Evolutionary conservation across 2,113 vertebrate species (phyloP).

Genomic region (Sminthopsis crassicaudata): DNA sequence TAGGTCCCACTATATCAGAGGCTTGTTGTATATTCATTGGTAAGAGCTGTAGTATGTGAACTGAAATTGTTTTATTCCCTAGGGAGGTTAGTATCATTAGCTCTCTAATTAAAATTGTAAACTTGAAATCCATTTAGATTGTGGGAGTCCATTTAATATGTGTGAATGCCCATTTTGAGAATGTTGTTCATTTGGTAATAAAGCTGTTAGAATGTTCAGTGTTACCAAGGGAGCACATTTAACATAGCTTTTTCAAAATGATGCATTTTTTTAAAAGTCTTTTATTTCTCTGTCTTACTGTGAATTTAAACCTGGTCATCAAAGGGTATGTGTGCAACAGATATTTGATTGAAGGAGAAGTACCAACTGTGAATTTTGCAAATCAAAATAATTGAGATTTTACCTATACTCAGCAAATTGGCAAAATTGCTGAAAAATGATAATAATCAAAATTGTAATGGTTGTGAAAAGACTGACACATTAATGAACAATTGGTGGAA

Average conservation of each 20-base stretch:
- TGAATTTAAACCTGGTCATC: neutral
- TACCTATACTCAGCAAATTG: neutral
- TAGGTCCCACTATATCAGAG: neutral
- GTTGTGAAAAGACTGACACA: neutral
- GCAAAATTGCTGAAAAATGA: neutral
- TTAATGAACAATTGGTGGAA: neutral
- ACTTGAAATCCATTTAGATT: constrained; percentile 1
- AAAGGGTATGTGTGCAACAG: neutral
- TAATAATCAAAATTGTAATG: neutral
- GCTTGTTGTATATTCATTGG: neutral
- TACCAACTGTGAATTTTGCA: neutral
- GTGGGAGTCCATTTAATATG: constrained; percentile 5
- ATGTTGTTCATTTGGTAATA: neutral
- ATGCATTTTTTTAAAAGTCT: neutral
- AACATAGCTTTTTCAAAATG: neutral
- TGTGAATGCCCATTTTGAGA: neutral
- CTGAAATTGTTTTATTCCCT: neutral
- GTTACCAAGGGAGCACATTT: neutral
- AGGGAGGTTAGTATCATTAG: neutral
- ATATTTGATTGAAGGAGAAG: neutral
- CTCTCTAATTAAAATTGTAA: neutral
- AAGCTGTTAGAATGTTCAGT: neutral
- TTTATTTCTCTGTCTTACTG: neutral
- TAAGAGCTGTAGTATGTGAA: neutral
- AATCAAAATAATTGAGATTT: neutral